Percentiles rank a stretch among this genome's conserved stretches.
These are phyloP conservation scores for Tethya wilhelma DNA, from an alignment of 37 sponge, comb jelly and placozoan genomes.

Conservation along the genomic window DNA sequence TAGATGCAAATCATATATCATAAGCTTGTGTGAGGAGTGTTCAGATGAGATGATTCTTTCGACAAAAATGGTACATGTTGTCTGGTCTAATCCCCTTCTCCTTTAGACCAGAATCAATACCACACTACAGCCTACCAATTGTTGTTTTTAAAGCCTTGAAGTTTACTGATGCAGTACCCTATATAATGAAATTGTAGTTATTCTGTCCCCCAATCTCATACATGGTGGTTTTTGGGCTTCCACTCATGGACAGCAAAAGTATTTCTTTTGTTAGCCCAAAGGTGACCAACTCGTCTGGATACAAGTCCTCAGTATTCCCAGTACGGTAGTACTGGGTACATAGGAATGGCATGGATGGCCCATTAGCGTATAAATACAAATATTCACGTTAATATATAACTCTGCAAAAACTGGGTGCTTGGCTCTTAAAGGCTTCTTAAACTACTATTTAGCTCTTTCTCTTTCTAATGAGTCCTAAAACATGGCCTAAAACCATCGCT, in stretches of 20 bases:
- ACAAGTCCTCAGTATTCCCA: not conserved
- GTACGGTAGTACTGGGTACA: too few relatives aligned
- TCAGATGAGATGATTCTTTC: conserved; percentile 1
- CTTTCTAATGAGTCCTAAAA: too few relatives aligned
- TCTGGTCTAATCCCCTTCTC: conserved; percentile 23
- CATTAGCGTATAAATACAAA: too few relatives aligned
- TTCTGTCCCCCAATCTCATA: conserved; percentile 5
- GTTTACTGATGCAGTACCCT: conserved; percentile 24
- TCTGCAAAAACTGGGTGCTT: too few relatives aligned
- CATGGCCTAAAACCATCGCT: too few relatives aligned
- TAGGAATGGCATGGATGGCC: too few relatives aligned
- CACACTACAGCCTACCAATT: conserved; percentile 44
- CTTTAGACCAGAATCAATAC: conserved; percentile 29
- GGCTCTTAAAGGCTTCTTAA: too few relatives aligned
- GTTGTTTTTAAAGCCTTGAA: conserved; percentile 23
- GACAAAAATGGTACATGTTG: conserved; percentile 43
- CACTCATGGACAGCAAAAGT: not conserved
- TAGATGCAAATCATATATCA: conserved; percentile 1
- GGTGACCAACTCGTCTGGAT: conserved; percentile 1
- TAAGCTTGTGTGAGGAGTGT: conserved; percentile 1
- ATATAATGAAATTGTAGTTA: conserved; percentile 37
- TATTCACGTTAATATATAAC: too few relatives aligned
- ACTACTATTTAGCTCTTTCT: too few relatives aligned
- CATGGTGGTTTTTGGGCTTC: too few relatives aligned
- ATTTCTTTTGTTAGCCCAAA: conserved; percentile 11